Base-by-base conservation (phyloP, 2,113 vertebrate genomes). In the human region DNA sequence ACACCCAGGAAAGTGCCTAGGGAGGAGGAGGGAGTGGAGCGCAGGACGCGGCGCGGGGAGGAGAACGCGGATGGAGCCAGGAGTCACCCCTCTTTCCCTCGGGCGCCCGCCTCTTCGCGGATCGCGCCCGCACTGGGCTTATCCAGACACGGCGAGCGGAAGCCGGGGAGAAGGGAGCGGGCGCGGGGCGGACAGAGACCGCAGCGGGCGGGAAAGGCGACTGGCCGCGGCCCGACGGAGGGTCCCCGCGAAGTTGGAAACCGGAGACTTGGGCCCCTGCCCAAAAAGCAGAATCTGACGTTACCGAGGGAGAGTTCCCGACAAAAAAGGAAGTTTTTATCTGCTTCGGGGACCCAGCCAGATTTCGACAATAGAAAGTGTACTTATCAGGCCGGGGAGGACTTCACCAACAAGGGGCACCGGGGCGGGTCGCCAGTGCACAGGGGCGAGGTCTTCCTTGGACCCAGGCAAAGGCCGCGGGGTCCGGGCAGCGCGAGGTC, bases 71-170 rank as follows among this genome's bases (percentile, higher is more conserved):
- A 2, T 1, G 22, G 52, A 73, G 45, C 68, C 25, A 43, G 4
- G 40, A 48, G 1, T 12, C 0, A 5, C 27, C 38, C 32, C 18
- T 17, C 0, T 81, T 23, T 32, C 14, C 40, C 35, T 22, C 1
- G 11, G 61, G 38, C 50, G n/a, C 6, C 59, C 2, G 1, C n/a
- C 68, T 30, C 38, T 35, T 35, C 4, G 1, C 18, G 0, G 40
- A 6, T 7, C 1, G 6, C 3, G 25, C 45, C 38, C 30, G 3
- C 68, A 16, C 0, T 2, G 10, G 0, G 45, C 84, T 83, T 68
- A 68, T n/a, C 79, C 32, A 68, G 75, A 59, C 18, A 16, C 3
- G 18, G 68, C 66, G 11, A 38, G 43, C 40, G 12, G 30, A 55
- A 68, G 20, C 4, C 0, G 2, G 3, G 5, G 18, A 43, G 79